Percentiles rank a stretch among this genome's conserved stretches.
phyloP scores from a whole-genome alignment of 2,797 vertebrate genomes.

The Sebastes steindachneri region DNA sequence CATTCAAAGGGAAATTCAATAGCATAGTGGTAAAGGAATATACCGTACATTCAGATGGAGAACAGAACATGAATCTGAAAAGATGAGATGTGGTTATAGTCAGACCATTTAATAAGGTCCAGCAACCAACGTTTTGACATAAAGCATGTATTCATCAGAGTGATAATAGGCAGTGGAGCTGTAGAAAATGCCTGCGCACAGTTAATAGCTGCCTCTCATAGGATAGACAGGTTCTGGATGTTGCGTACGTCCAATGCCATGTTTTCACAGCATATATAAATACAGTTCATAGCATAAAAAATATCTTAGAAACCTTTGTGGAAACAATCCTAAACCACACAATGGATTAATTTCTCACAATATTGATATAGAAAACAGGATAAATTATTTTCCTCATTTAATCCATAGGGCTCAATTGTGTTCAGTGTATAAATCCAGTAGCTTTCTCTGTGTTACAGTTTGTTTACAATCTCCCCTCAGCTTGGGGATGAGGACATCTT shows the following conservation, averaged over 20 bases:
- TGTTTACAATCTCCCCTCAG: neutral
- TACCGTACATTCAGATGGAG: neutral
- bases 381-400: neutral
- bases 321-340: neutral
- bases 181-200: neutral
- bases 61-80: neutral
- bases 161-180: neutral
- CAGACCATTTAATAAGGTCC: neutral
- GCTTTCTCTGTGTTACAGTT: neutral
- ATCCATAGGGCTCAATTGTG: neutral
- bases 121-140: neutral
- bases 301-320: neutral
- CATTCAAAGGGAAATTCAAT: constrained; percentile 29
- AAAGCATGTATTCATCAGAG: neutral
- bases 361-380: neutral
- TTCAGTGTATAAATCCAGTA: neutral
- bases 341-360: neutral
- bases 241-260: neutral
- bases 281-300: neutral
- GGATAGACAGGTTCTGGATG: neutral
- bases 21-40: neutral
- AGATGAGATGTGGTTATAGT: neutral
- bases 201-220: neutral
- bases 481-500: neutral
- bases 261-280: neutral